Evolutionary conservation across 2,888 invertebrate species (phyloP).

Genomic region (Pyrochroa serraticornis): DNA sequence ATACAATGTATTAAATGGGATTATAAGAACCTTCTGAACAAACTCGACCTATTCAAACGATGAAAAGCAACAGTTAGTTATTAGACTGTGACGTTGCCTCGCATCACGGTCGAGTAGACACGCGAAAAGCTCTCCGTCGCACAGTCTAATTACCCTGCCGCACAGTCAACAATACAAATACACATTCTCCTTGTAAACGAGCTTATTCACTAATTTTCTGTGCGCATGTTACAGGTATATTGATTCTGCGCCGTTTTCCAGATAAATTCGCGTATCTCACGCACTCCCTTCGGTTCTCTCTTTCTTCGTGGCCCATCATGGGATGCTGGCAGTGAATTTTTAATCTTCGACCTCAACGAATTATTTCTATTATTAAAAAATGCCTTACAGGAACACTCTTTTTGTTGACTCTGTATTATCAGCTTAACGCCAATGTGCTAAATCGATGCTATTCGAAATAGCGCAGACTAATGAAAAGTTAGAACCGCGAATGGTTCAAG

Average conservation of each 20-base stretch:
- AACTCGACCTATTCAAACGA: constrained; percentile 27
- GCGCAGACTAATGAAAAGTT: too few relatives aligned
- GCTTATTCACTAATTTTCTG: constrained; percentile 34
- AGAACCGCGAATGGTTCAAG: too few relatives aligned
- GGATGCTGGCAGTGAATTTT: too few relatives aligned
- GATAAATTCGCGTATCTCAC: constrained; percentile 31
- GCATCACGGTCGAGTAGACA: neutral
- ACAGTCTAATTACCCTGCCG: constrained; percentile 27
- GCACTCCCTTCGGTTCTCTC: constrained; percentile 24
- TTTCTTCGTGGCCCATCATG: neutral
- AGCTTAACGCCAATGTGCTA: too few relatives aligned
- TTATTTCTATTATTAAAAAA: too few relatives aligned
- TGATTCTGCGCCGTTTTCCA: constrained; percentile 32
- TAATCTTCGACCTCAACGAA: too few relatives aligned
- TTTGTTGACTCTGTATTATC: too few relatives aligned
- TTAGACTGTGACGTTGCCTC: constrained; percentile 25
- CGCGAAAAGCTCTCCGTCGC: constrained; percentile 4
- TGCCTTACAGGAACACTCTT: too few relatives aligned
- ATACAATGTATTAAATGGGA: constrained; percentile 25
- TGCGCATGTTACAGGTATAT: constrained; percentile 36
- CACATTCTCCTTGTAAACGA: constrained; percentile 30
- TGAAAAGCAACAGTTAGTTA: constrained; percentile 33
- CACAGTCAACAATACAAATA: constrained; percentile 34
- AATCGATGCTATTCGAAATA: too few relatives aligned
- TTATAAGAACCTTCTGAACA: constrained; percentile 27